Evolutionary conservation across 2,113 vertebrate species (phyloP), one percentile per base, ranked within the genome.

Genomic region (Phocoena phocoena): DNA sequence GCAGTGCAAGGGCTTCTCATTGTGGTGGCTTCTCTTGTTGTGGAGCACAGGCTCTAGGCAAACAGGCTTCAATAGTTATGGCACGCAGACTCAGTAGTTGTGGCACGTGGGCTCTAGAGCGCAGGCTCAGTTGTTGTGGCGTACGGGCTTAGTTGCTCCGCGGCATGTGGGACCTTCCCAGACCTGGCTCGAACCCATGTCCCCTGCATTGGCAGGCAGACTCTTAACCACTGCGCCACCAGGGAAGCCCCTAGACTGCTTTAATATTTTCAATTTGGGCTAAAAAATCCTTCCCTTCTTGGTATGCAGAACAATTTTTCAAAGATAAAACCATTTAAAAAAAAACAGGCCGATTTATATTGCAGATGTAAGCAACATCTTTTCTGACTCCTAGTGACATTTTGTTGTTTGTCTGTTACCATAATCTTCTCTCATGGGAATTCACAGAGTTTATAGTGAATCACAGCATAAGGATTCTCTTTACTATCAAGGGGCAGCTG

Each of bases 251-350:
- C 53, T 4, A 53, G 76, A 26, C 3, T 85, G 79, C 63, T 73
- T 80, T 76, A n/a, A 47, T 55, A 83, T 68, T 90, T 90, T 96
- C 58, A 80, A n/a, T 95, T 90, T 93, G 79, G n/a, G 44, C 70
- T 88, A 90, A 92, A 88, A 95, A 62, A 70, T 38, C 58, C 50
- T 96, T 94, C 95, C 95, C 93, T 94, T 97, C 92, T 92, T 96
- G 94, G 93, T 96, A 73, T 44, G 70, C 67, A 93, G 95, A 97
- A 92, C 55, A 86, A 85, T 68, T 93, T 96, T 92, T 96, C 25
- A 90, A 95, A 63, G 68, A 96, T 87, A 95, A 95, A 87, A 96
- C 60, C 47, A 86, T 90, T 91, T 63, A 1, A 6, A 71, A 41
- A 71, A 91, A 92, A 90, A 62, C 2, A 67, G 62, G 70, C 63